Conservation (phyloP, 2,113 vertebrate genomes). For the Mesembrinibis cayennensis region DNA sequence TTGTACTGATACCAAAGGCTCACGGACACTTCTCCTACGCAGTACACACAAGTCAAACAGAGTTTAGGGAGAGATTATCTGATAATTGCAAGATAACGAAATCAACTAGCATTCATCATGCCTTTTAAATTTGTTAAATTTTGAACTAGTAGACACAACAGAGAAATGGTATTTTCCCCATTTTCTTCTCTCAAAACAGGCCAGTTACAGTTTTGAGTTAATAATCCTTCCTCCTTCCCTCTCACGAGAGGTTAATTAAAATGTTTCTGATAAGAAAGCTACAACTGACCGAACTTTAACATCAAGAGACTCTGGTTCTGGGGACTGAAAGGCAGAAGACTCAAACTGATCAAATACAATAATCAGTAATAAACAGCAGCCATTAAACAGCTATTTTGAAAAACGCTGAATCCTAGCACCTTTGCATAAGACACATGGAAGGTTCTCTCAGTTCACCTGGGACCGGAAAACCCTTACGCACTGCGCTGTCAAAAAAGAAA, state of each 20-base stretch:
- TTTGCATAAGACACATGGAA: fast-evolving
- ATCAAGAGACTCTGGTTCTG: background rate
- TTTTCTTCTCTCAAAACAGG: background rate
- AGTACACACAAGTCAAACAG: fast-evolving
- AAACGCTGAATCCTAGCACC: background rate
- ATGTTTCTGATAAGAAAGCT: background rate
- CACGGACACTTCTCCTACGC: fast-evolving
- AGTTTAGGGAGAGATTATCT: background rate
- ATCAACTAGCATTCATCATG: background rate
- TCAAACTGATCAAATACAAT: background rate
- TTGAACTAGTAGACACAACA: background rate
- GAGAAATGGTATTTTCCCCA: background rate
- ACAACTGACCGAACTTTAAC: background rate
- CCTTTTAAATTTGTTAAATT: background rate
- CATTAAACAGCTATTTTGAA: background rate
- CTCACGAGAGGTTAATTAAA: background rate
- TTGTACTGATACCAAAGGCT: background rate
- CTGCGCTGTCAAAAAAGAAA: background rate
- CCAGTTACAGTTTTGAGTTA: background rate
- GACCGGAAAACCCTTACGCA: background rate
- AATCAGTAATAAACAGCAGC: background rate
- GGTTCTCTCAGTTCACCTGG: background rate
- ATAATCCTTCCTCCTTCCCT: background rate
- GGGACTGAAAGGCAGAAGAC: background rate
- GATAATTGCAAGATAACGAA: background rate